Evolutionary conservation across 53 echinoderm and acorn worm genomes (phyloP).

Genomic region (Stichopus horrens): DNA sequence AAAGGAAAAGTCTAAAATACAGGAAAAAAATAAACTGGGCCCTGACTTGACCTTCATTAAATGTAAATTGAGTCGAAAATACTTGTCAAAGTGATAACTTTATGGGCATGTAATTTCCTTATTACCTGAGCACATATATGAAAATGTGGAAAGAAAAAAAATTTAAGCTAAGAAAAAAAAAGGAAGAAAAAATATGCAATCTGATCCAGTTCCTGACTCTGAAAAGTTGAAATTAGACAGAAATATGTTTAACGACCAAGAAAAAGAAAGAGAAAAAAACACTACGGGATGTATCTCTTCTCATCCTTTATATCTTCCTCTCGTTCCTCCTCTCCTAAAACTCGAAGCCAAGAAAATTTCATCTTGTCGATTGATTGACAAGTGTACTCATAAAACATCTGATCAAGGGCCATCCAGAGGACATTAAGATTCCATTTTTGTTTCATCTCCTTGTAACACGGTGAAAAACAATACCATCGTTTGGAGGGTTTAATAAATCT

Average conservation of each 20-base stretch:
- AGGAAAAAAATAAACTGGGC: background rate
- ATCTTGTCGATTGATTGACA: constrained; percentile 31
- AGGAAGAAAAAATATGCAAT: background rate
- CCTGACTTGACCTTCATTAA: constrained; percentile 23
- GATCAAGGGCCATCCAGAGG: constrained; percentile 36
- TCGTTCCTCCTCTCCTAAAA: background rate
- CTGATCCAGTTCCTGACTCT: background rate
- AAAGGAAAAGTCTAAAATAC: background rate
- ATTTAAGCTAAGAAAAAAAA: background rate
- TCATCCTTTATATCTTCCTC: background rate
- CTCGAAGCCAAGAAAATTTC: constrained; percentile 23
- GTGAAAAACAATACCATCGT: constrained; percentile 33
- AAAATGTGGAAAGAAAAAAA: background rate
- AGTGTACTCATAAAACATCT: constrained; percentile 44
- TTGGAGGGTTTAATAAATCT: constrained; percentile 40
- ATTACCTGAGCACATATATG: constrained; percentile 11
- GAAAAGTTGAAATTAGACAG: background rate
- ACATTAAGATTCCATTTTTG: constrained; percentile 31
- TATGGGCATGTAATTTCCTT: background rate
- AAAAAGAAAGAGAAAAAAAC: background rate
- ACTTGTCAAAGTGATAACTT: background rate
- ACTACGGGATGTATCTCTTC: background rate
- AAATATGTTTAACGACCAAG: background rate
- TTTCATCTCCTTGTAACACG: constrained; percentile 21
- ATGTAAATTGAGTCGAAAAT: background rate